Evolutionary conservation across 1,140 invertebrate species (phyloP), one percentile per base, ranked within the genome.

Genomic region (Drosophila sp.): DNA sequence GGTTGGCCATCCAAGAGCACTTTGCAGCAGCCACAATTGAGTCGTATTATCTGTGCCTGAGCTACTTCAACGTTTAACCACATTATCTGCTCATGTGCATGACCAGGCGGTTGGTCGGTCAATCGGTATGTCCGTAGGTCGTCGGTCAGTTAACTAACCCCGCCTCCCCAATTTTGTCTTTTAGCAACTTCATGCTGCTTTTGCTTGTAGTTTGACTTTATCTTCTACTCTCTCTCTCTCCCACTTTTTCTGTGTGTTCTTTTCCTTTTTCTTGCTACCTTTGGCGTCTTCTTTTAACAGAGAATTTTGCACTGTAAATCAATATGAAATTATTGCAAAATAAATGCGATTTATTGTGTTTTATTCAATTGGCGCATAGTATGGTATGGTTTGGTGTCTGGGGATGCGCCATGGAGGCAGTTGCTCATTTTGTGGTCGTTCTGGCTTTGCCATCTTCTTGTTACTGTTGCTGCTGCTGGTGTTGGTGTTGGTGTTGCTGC

Each of bases 321-420:
- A 79, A 87, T 83, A 50, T 71, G 72, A 83, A 87, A 77, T 87
- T 83, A 87, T 84, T 77, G 76, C 64, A 57, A 79, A 78, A 80
- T 77, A 89, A 84, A 89, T 87, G 72, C 80, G 66, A 89, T 87
- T 89, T 80, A 74, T 77, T 89, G 55, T 64, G 67, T 80, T 87
- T 80, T 75, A 87, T 87, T 89, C 66, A 89, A 86, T 89, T 89
- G 84, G 7, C 72, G 40, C 60, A 56, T 78, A 30, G 60, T 77
- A 58, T 33, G 8, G 1, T 63, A 6, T 32, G 25, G 10, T 38
- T 4, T 10, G 35, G 10, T 3, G 35, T 2, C 2, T 3, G 4
- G 30, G 30, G 30, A 30, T 17, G 17, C 17, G 30, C 30, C 30
- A 30, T 17, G 17, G 60, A 44, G 17, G 75, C 69, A 73, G 75